phyloP scores from a whole-genome alignment of 2,888 invertebrate species.

The Leptarthrus brevirostris region DNA sequence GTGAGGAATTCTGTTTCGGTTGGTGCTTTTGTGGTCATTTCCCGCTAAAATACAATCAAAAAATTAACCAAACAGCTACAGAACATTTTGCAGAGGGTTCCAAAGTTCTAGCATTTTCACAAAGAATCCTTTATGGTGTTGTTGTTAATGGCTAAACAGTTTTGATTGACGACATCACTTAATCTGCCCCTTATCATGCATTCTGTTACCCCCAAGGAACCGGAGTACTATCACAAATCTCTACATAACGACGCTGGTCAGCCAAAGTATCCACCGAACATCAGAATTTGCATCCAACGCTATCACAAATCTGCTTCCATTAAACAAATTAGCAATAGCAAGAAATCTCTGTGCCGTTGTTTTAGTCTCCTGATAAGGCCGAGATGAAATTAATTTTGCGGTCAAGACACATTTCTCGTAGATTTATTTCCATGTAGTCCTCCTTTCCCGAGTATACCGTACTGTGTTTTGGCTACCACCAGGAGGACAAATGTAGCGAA shows the following conservation, averaged over 20 bases:
- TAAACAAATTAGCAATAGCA: slow-evolving; percentile 42
- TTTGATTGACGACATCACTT: slow-evolving; percentile 41
- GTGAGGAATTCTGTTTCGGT: slow-evolving; percentile 48
- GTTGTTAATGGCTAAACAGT: background rate
- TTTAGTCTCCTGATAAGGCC: slow-evolving; percentile 30
- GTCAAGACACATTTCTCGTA: slow-evolving; percentile 53
- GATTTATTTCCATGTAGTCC: slow-evolving; percentile 51
- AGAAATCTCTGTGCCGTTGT: slow-evolving; percentile 20
- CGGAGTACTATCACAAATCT: slow-evolving; percentile 21
- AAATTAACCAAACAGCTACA: slow-evolving; percentile 8
- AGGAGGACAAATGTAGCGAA: slow-evolving; percentile 49
- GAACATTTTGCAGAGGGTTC: background rate
- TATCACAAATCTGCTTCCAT: slow-evolving; percentile 31
- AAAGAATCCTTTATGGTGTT: no score
- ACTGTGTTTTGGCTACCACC: background rate
- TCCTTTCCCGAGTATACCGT: background rate
- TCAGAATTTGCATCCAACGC: background rate
- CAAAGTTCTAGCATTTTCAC: no score
- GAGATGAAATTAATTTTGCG: slow-evolving; percentile 54
- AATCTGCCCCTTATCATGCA: slow-evolving; percentile 18
- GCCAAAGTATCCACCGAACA: background rate
- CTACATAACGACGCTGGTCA: slow-evolving; percentile 32
- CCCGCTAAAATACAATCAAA: slow-evolving; percentile 15
- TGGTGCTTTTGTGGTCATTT: slow-evolving; percentile 29
- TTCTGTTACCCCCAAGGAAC: slow-evolving; percentile 21